A percentile compares a stretch with the other conserved stretches of the same genome.
Conservation (phyloP, 2,888 invertebrate species). For the Litoditis marina region DNA sequence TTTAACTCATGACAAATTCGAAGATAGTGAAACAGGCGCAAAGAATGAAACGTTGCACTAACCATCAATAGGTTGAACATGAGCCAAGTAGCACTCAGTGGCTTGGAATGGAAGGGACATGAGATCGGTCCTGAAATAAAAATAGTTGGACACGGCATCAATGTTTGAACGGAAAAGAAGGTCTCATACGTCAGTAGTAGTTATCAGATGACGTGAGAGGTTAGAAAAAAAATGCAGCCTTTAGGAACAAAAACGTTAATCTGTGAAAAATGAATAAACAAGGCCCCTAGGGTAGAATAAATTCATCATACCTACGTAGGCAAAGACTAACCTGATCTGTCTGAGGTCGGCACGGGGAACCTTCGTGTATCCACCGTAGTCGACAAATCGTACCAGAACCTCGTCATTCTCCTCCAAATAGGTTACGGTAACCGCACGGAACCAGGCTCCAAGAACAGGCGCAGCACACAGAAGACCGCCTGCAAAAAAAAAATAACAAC, state of each 20-base stretch:
- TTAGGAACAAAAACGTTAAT: too few species aligned
- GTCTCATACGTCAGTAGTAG: not conserved
- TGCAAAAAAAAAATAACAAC: constrained; percentile 63
- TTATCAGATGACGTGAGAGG: not conserved
- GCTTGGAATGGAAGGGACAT: constrained; percentile 94
- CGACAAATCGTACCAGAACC: constrained; percentile 82
- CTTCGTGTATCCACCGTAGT: constrained; percentile 87
- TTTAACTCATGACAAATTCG: too few species aligned
- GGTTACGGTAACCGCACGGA: constrained; percentile 78
- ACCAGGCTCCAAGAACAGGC: constrained; percentile 81
- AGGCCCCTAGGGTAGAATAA: not conserved
- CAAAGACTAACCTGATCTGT: constrained; percentile 71
- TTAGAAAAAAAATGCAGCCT: not conserved
- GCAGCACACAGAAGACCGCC: constrained; percentile 85
- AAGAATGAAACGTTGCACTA: constrained; percentile 49
- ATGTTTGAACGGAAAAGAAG: not conserved
- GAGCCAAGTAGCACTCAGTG: constrained; percentile 87
- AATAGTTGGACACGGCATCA: too few species aligned
- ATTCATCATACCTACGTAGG: not conserved
- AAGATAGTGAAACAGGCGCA: too few species aligned
- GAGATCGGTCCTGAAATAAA: constrained; percentile 75
- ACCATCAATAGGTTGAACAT: constrained; percentile 78
- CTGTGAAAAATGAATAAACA: too few species aligned
- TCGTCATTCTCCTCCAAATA: constrained; percentile 68
- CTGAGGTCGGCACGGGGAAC: constrained; percentile 77